Conservation (phyloP, 2,113 vertebrate genomes). For the Uria aalge region DNA sequence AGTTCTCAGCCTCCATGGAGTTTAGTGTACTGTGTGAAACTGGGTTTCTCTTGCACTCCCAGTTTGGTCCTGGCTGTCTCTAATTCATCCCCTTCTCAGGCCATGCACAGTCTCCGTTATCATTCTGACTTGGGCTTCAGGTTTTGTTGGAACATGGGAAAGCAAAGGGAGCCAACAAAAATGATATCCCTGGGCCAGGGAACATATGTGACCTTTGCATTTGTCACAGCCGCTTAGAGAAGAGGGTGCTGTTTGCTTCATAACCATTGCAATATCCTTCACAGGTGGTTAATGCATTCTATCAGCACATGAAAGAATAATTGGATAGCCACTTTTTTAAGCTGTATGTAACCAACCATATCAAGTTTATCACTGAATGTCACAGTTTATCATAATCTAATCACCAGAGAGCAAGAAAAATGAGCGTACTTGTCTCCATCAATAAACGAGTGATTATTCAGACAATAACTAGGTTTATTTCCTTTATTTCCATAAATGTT, state of each 20-base stretch:
- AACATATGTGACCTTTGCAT: not conserved
- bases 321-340: constrained; percentile 33
- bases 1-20: not conserved
- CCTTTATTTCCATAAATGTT: constrained; percentile 50
- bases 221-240: not conserved
- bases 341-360: constrained; percentile 48
- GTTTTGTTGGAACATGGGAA: not conserved
- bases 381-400: constrained; percentile 63
- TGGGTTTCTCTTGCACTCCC: not conserved
- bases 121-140: not conserved
- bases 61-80: not conserved
- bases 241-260: not conserved
- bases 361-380: constrained; percentile 58
- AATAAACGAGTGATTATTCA: constrained; percentile 59
- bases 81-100: not conserved
- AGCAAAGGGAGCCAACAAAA: not conserved
- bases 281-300: constrained; percentile 25
- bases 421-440: constrained; percentile 48
- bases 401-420: constrained; percentile 51
- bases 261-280: not conserved
- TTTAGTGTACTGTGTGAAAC: not conserved
- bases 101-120: not conserved
- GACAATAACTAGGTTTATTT: constrained; percentile 61
- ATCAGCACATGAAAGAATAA: constrained; percentile 23
- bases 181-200: not conserved